Evolutionary conservation across 53 echinoderm and acorn worm genomes (phyloP), one percentile per base, ranked within the genome.

Genomic region (Holothuria leucospilota): DNA sequence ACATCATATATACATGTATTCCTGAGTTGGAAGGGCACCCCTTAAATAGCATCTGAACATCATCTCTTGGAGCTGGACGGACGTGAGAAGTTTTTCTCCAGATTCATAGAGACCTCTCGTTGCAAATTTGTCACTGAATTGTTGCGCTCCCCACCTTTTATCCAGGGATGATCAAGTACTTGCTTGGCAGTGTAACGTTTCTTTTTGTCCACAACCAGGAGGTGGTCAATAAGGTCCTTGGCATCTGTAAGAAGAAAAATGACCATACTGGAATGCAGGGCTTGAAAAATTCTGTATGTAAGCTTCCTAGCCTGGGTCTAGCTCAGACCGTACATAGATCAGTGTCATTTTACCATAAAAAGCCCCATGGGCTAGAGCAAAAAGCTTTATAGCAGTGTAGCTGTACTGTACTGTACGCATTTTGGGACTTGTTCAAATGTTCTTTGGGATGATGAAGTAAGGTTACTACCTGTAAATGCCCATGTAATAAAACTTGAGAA

Each of bases 21-120:
- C 75, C 75, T 49, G 75, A 75, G 75, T 75, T 75, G 51, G 24
- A 51, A 40, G 51, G 51, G 53, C 49, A 25, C 39, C 51, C 8
- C 56, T 46, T 5, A 56, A 56, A 56, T 9, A 56, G 56, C 56
- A 56, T 56, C 56, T 56, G 16, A 16, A 56, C 28, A 60, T 83
- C 21, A 83, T 20, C 65, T 62, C 40, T 90, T 90, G 2, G 88
- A 88, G 60, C 96, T 96, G 53, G 88, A 86, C 46, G 91, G 73
- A 18, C 92, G 91, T 23, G 91, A 86, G 71, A 98, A 98, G 92
- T 98, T 98, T 91, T 92, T 98, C 84, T 98, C 98, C 21, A 98
- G 82, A 87, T 98, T 98, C 88, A 98, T 95, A 18, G 98, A 95
- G 14, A 98, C 93, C 81, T 98, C 98, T 20, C 98, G 82, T 86